These are phyloP conservation scores for Lasiommata megera DNA, from an alignment of 2,888 invertebrate species.

Conservation along the genomic window DNA sequence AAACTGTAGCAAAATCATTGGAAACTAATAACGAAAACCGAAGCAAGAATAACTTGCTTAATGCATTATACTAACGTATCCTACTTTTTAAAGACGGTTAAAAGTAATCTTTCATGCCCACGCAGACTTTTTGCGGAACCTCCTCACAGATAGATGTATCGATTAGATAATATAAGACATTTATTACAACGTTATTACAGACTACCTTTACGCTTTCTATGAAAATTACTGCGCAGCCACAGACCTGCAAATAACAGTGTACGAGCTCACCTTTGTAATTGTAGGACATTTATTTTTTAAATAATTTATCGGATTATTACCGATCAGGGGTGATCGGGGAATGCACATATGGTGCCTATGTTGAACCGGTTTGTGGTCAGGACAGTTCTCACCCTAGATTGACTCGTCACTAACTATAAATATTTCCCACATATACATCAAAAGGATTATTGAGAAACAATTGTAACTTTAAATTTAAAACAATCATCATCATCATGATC, in stretches of 20 bases:
- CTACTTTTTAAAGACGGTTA: background rate
- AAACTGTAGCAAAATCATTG: too few relatives aligned
- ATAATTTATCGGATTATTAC: constrained; percentile 1
- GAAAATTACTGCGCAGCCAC: constrained; percentile 24
- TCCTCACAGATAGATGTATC: constrained; percentile 35
- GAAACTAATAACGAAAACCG: too few relatives aligned
- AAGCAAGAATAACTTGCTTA: too few relatives aligned
- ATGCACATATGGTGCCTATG: background rate
- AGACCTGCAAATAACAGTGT: constrained; percentile 11
- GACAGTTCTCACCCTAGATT: too few relatives aligned
- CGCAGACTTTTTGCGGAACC: constrained; percentile 17
- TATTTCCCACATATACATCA: too few relatives aligned
- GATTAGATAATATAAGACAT: constrained; percentile 40
- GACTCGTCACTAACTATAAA: too few relatives aligned
- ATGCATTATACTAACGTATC: background rate
- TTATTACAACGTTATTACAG: constrained; percentile 38
- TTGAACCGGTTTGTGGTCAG: too few relatives aligned
- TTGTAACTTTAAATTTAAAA: too few relatives aligned
- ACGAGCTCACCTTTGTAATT: background rate
- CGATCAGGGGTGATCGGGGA: background rate
- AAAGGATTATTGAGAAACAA: too few relatives aligned
- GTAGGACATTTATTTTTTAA: background rate
- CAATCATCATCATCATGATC: too few relatives aligned
- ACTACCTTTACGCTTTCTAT: constrained; percentile 25
- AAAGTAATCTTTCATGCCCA: constrained; percentile 10